Percentiles rank a stretch among this genome's conserved stretches.
Conservation (phyloP, 1,140 invertebrate genomes). For the Camponotus pennsylvanicus region DNA sequence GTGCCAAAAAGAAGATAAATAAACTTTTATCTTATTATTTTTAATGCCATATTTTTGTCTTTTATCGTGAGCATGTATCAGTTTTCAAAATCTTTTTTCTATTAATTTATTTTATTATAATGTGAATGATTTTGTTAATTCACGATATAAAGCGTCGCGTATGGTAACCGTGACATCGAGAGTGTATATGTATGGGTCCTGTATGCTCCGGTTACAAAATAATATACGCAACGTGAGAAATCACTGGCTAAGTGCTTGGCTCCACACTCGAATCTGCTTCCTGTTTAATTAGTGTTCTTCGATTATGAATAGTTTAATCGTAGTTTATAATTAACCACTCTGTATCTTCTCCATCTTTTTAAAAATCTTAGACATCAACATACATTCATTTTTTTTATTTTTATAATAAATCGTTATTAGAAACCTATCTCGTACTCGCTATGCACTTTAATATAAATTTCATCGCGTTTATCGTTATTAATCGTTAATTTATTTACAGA, state of each 20-base stretch:
- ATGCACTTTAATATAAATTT: constrained; percentile 83
- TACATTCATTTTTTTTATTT: constrained; percentile 84
- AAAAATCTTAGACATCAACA: constrained; percentile 85
- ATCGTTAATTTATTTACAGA: constrained; percentile 79
- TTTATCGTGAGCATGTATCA: not conserved
- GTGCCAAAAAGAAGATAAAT: not conserved
- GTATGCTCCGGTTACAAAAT: constrained; percentile 77
- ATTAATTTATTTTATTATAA: no score
- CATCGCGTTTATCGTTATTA: constrained; percentile 73
- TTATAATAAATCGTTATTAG: constrained; percentile 84
- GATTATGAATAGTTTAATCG: constrained; percentile 79
- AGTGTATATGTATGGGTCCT: constrained; percentile 70
- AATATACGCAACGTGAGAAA: constrained; percentile 80
- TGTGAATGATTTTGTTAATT: not conserved
- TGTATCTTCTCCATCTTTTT: constrained; percentile 74
- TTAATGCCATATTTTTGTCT: not conserved
- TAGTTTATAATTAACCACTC: constrained; percentile 81
- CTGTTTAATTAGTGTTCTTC: constrained; percentile 75
- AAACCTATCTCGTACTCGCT: constrained; percentile 84
- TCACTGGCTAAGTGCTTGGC: constrained; percentile 77
- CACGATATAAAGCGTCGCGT: constrained; percentile 23
- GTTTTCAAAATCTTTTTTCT: not conserved
- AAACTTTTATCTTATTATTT: not conserved
- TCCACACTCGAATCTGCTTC: constrained; percentile 72
- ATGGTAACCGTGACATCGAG: constrained; percentile 60